Evolutionary conservation across 2,888 invertebrate genomes (phyloP), one percentile per base, ranked within the genome.

Genomic region (Lampropteryx suffumata): DNA sequence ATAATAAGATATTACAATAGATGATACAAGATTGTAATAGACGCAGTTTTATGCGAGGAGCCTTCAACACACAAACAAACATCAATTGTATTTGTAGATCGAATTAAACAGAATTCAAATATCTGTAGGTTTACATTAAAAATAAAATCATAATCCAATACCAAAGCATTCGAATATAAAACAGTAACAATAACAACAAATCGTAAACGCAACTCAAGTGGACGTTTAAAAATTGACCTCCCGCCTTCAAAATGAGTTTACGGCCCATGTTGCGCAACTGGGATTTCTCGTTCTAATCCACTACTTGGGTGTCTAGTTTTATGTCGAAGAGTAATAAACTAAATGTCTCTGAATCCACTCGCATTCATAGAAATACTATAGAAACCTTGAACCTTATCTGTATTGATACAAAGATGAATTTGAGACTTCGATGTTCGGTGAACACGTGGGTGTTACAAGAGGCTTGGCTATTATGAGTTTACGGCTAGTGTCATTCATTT

Each of bases 251-350:
- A 71, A 64, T 64, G 58, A 48, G 65, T 78, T 78, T 76, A 82
- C 65, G 52, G 64, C 73, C 57, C 62, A 65, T 62, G 69, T 86
- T 86, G 81, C 79, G 73, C 79, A 84, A 86, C 77, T 61, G 65
- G 66, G 74, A 76, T 75, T 73, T 72, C 69, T 76, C 66, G 71
- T 69, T 75, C 73, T 83, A 82, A 86, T 87, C 84, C 73, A 79
- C 85, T 80, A 80, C 87, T 87, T 88, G 88, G 88, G 88, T 86
- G 88, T 88, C 86, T 86, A 75, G 73, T 84, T 87, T 85, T 83
- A 85, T 86, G 78, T 79, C 68, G 66, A 81, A 79, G 69, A 71
- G 77, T 73, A 77, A 84, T 84, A 86, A 85, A 86, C 76, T 73
- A 69, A 61, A 59, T 70, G 73, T 71, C 69, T 73, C 62, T 68